phyloP scores from a whole-genome alignment of 2,888 invertebrate species.

The Xestia rhomboidea region DNA sequence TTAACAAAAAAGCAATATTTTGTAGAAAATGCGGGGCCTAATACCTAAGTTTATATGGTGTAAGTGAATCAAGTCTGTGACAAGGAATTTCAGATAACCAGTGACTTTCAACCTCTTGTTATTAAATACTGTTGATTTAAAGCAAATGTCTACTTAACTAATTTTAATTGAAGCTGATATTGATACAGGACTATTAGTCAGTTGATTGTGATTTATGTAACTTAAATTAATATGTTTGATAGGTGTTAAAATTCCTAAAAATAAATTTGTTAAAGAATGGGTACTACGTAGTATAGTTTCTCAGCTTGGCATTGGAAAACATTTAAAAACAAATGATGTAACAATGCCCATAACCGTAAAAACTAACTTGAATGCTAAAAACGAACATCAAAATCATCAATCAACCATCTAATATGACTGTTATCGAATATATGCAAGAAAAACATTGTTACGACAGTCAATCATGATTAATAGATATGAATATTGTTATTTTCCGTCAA shows the following conservation, averaged over 20 bases:
- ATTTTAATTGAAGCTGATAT: constrained; percentile 41
- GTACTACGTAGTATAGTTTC: not conserved
- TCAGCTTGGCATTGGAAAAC: not conserved
- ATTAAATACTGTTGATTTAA: constrained; percentile 52
- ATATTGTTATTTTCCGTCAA: constrained; percentile 39
- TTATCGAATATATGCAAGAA: constrained; percentile 29
- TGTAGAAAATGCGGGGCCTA: constrained; percentile 81
- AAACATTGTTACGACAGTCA: constrained; percentile 21
- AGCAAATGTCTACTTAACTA: constrained; percentile 64
- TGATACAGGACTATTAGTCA: constrained; percentile 20
- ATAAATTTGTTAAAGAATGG: not conserved
- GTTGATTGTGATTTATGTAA: constrained; percentile 40
- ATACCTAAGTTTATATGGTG: constrained; percentile 69
- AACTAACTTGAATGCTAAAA: constrained; percentile 1
- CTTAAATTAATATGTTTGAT: constrained; percentile 14
- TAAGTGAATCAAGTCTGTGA: constrained; percentile 64
- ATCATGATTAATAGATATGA: constrained; percentile 21
- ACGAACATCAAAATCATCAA: constrained; percentile 32
- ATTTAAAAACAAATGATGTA: not conserved
- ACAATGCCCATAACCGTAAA: not conserved
- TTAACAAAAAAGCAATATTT: constrained; percentile 73
- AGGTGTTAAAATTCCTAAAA: not conserved
- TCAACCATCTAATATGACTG: constrained; percentile 21
- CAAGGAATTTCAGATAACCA: constrained; percentile 67
- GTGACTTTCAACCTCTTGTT: constrained; percentile 66